These are phyloP conservation scores for Ceuthmochares aereus DNA, from an alignment of 2,113 vertebrate species.

Conservation along the genomic window DNA sequence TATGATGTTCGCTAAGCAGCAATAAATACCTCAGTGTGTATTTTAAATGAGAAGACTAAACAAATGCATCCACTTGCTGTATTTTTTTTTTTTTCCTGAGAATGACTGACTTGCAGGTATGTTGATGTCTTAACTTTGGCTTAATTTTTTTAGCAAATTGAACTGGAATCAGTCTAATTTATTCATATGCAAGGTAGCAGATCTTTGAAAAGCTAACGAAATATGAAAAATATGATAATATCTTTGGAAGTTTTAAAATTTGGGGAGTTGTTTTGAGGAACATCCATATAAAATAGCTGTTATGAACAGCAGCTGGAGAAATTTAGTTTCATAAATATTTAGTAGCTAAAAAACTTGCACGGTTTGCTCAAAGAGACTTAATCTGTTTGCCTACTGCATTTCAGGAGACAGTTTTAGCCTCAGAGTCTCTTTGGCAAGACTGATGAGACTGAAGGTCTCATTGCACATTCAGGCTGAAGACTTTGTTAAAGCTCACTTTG, in stretches of 20 bases:
- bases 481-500: background rate
- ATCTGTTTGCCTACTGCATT: background rate
- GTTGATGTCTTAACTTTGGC: background rate
- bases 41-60: background rate
- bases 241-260: background rate
- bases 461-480: background rate
- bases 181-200: background rate
- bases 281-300: background rate
- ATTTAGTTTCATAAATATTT: background rate
- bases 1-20: background rate
- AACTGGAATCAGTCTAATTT: background rate
- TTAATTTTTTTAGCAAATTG: background rate
- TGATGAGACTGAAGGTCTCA: background rate
- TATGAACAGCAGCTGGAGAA: rapidly evolving
- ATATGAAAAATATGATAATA: background rate
- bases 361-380: background rate
- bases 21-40: background rate
- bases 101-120: background rate
- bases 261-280: background rate
- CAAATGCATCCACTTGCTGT: background rate
- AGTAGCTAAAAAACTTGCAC: background rate
- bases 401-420: background rate
- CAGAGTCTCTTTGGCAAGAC: background rate
- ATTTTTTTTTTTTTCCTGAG: background rate
- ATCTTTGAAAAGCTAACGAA: background rate